These are phyloP conservation scores for Drosophila mimetica DNA, from an alignment of 2,888 invertebrate genomes.

Conservation along the genomic window DNA sequence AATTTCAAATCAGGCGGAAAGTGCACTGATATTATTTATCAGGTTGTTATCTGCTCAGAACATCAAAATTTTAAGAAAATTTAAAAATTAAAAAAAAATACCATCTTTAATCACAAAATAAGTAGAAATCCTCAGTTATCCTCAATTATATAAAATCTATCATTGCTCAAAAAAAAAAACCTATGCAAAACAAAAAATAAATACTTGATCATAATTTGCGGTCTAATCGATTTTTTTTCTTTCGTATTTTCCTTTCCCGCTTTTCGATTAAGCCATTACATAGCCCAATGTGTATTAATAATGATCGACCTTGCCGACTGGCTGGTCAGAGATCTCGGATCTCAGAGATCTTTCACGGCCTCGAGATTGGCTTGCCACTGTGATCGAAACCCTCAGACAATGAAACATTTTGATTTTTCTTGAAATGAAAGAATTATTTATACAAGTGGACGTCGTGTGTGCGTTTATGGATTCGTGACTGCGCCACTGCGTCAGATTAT, in stretches of 20 bases:
- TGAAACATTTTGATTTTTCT: conserved; percentile 8
- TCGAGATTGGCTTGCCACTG: conserved; percentile 9
- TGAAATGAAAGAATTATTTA: background rate
- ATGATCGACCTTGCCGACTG: conserved; percentile 61
- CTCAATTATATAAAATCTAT: too few species aligned
- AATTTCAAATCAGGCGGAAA: too few species aligned
- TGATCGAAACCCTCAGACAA: conserved; percentile 4
- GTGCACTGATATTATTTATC: too few species aligned
- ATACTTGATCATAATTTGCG: background rate
- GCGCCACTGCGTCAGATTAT: background rate
- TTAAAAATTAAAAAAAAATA: background rate
- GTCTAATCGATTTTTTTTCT: conserved; percentile 4
- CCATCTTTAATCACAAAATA: too few species aligned
- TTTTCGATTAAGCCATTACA: conserved; percentile 31
- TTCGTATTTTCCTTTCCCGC: conserved; percentile 7
- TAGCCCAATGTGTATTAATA: conserved; percentile 54
- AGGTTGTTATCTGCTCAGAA: too few species aligned
- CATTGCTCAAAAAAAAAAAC: too few species aligned
- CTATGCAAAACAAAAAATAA: background rate
- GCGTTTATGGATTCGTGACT: background rate
- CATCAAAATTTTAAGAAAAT: too few species aligned
- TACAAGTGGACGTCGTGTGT: background rate
- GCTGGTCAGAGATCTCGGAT: conserved; percentile 28
- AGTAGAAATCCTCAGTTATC: too few species aligned
- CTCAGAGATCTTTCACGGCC: conserved; percentile 22